Base-by-base conservation (phyloP, 1,140 invertebrate species). In the Camponotus floridanus region DNA sequence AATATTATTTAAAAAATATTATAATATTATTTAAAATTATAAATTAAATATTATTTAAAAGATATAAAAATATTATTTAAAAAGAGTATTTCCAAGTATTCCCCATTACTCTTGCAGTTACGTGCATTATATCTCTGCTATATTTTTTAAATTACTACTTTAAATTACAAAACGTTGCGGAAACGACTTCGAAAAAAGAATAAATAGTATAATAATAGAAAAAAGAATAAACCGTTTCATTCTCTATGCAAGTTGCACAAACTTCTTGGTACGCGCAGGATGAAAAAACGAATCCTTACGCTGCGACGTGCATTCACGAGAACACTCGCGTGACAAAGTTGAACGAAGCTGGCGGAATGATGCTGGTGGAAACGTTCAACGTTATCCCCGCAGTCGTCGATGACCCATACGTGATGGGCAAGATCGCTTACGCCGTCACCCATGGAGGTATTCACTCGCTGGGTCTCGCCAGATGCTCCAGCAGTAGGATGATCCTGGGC, bases 311-410 rank as follows among this genome's bases (percentile, higher is more conserved):
- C 57, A 96, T 76, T 1, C 15, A 21, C 31, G 81, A 88, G 4
- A 81, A 87, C 8, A 80, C 80, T 36, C n/a, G 78, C 84, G 95
- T 97, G 13, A 97, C 96, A 26, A 96, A 96, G 15, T 91, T 97
- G 21, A 92, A 96, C 45, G 96, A 97, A 92, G 93, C 94, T 85
- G 96, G 96, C 15, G 39, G 57, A 0, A 93, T 97, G 8, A 96
- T 95, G 15, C 92, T 97, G 48, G 96, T 97, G n/a, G 97, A 97
- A 90, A 97, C 97, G 13, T 97, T 96, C 78, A 96, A 97, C 92
- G 96, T 96, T 91, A 96, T 97, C 88, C 97, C 97, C 91, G 97
- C 97, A 18, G 90, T 97, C 6, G 96, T 97, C 74, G 97, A 97
- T 92, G 96, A 97, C 91, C 97, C 97, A 31, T 97, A 97, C 88